These are phyloP conservation scores for Ellobius talpinus DNA, from an alignment of 2,113 vertebrate genomes.

Conservation along the genomic window DNA sequence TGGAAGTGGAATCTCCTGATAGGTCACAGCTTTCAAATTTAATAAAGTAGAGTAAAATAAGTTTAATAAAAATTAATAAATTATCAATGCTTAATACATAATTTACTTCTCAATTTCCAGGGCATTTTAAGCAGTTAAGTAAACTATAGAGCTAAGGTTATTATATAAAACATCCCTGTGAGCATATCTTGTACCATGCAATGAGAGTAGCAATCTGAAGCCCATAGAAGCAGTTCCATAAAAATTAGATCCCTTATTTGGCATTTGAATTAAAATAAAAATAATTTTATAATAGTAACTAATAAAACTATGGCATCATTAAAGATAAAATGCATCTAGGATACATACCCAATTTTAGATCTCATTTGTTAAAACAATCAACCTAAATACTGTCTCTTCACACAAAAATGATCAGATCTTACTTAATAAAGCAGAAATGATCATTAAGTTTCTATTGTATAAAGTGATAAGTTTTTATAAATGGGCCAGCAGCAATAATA, in stretches of 20 bases:
- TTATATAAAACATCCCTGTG: conserved; percentile 59
- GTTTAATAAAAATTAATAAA: conserved; percentile 85
- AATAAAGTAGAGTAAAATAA: conserved; percentile 84
- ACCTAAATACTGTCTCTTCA: too few relatives aligned
- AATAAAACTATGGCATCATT: neutral
- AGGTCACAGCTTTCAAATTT: conserved; percentile 86
- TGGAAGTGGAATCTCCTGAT: conserved; percentile 85
- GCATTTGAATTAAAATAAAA: neutral
- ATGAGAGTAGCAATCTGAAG: neutral
- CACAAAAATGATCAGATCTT: neutral
- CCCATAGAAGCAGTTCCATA: neutral
- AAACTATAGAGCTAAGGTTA: conserved; percentile 58
- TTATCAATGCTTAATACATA: conserved; percentile 81
- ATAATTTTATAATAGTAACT: neutral
- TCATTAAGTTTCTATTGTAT: neutral
- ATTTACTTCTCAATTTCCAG: conserved; percentile 81
- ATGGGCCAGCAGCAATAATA: neutral
- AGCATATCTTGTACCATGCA: conserved; percentile 65
- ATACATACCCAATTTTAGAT: neutral
- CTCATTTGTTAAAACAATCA: neutral
- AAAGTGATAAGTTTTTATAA: neutral
- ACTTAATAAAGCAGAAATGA: neutral
- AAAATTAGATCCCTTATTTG: neutral
- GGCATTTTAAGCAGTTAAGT: conserved; percentile 77
- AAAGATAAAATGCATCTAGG: neutral